Percentiles rank a stretch among this genome's conserved stretches.
Conservation (phyloP, 2,113 vertebrate species). For the Zosterops lateralis region DNA sequence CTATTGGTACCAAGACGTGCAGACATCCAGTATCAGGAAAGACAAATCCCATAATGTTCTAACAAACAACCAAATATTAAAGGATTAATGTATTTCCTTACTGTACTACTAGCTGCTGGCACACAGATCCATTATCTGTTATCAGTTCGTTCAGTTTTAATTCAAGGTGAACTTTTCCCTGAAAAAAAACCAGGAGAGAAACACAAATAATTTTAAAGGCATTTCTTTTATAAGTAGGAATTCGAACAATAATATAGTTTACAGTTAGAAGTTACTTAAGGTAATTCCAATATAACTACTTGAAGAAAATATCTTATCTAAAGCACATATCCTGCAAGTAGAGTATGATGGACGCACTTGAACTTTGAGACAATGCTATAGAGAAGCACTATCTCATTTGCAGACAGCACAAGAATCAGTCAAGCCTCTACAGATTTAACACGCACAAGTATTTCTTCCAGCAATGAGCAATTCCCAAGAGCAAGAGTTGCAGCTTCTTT, state of each 20-base stretch:
- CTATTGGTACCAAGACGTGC: background rate
- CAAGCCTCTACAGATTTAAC: background rate
- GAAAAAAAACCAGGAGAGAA: constrained; percentile 23
- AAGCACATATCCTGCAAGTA: background rate
- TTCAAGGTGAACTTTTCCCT: constrained; percentile 98
- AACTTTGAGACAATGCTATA: background rate
- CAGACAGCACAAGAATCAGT: background rate
- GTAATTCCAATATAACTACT: background rate
- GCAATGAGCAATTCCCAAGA: background rate
- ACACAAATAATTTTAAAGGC: background rate
- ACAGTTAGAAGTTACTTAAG: background rate
- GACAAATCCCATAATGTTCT: background rate
- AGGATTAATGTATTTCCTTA: constrained; percentile 72
- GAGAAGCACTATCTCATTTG: background rate
- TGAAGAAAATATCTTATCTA: background rate
- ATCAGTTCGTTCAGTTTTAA: constrained; percentile 95
- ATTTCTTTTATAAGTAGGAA: background rate
- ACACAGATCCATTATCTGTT: constrained; percentile 90
- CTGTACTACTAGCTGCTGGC: constrained; percentile 92
- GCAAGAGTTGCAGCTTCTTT: background rate
- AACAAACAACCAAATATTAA: background rate
- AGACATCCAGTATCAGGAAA: background rate
- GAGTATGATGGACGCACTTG: background rate
- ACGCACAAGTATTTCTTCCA: background rate
- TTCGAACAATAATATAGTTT: background rate